Conservation (phyloP, 2,113 vertebrate genomes). For the Mionectes macconnelli region DNA sequence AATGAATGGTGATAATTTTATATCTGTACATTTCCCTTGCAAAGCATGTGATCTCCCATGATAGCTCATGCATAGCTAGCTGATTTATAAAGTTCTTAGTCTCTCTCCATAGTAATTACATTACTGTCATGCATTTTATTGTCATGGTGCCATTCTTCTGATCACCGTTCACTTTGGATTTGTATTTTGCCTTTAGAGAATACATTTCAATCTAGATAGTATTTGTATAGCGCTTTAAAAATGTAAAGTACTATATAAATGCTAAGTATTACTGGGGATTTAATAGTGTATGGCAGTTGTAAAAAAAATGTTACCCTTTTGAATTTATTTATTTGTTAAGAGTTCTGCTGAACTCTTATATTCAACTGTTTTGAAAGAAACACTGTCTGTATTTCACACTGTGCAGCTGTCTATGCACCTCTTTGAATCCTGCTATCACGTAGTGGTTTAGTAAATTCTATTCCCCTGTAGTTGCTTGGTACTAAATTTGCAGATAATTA, state of each 20-base stretch:
- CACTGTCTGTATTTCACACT: not conserved
- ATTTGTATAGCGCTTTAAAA: not conserved
- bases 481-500: not conserved
- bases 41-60: not conserved
- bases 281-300: not conserved
- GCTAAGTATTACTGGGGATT: not conserved
- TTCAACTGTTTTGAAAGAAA: not conserved
- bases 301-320: not conserved
- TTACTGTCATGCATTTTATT: not conserved
- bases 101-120: not conserved
- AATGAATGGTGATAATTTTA: not conserved
- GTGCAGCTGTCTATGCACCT: not conserved
- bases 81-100: not conserved
- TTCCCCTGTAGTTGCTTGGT: not conserved
- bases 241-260: not conserved
- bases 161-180: not conserved
- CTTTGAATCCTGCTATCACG: not conserved
- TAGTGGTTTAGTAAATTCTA: not conserved
- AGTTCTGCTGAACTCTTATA: not conserved
- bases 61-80: not conserved
- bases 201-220: not conserved
- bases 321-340: not conserved
- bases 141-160: not conserved
- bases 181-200: not conserved
- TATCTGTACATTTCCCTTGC: not conserved